Percentiles rank a stretch among this genome's conserved stretches.
Evolutionary conservation across 2,797 vertebrate species (phyloP).

Genomic region (Falco concolor): DNA sequence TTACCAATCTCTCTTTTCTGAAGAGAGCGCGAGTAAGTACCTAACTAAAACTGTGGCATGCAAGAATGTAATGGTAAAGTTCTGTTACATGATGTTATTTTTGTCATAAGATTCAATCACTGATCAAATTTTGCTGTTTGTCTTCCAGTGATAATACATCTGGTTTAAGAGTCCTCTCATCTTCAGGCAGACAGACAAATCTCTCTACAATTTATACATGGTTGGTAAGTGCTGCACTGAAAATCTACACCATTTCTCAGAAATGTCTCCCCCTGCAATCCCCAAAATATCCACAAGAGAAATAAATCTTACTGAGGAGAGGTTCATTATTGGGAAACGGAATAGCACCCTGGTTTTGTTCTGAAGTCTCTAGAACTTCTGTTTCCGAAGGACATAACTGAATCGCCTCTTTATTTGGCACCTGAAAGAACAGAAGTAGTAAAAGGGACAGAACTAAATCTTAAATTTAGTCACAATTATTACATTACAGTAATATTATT

Average conservation of each 20-base stretch:
- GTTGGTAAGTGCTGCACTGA: not conserved
- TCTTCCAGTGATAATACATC: not conserved
- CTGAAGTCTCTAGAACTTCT: conserved; percentile 37
- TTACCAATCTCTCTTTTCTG: not conserved
- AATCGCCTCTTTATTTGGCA: conserved; percentile 56
- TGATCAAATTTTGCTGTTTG: not conserved
- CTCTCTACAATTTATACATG: not conserved
- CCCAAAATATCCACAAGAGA: not conserved
- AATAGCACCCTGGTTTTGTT: conserved; percentile 66
- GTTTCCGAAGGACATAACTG: conserved; percentile 53
- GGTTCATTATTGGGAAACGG: conserved; percentile 74
- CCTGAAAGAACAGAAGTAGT: conserved; percentile 46
- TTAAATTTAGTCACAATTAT: not conserved
- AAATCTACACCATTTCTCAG: not conserved
- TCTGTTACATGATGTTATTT: not conserved
- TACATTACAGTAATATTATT: not conserved
- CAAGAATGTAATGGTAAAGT: not conserved
- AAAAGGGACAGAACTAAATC: not conserved
- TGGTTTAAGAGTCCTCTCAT: not conserved
- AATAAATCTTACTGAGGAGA: conserved; percentile 77
- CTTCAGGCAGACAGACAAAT: not conserved
- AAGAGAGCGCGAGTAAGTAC: not conserved
- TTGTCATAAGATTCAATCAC: not conserved
- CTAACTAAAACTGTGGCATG: not conserved
- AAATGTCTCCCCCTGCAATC: not conserved